Evolutionary conservation across 2,888 invertebrate species (phyloP).

Genomic region (Artemia sinica): DNA sequence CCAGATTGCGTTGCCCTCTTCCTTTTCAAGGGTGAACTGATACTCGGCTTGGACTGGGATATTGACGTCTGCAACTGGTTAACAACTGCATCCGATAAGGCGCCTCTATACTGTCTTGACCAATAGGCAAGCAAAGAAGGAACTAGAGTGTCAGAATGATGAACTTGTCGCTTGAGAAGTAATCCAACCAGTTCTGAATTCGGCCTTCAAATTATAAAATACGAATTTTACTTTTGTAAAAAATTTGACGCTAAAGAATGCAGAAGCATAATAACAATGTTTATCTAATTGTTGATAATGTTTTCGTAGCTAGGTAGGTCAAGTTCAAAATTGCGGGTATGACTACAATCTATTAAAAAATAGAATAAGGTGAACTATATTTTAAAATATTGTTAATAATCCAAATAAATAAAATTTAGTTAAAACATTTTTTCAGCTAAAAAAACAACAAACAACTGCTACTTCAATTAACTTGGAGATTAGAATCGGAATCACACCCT

Average conservation of each 20-base stretch:
- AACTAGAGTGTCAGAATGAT: constrained; percentile 64
- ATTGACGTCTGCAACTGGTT: constrained; percentile 30
- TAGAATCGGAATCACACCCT: too few relatives aligned
- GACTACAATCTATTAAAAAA: too few relatives aligned
- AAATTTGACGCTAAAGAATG: neutral
- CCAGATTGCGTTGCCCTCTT: constrained; percentile 18
- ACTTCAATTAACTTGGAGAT: too few relatives aligned
- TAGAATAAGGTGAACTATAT: too few relatives aligned
- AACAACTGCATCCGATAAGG: constrained; percentile 35
- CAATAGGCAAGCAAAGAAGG: constrained; percentile 79
- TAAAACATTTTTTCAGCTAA: too few relatives aligned
- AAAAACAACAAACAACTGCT: too few relatives aligned
- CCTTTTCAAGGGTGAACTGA: constrained; percentile 20
- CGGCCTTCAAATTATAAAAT: constrained; percentile 39
- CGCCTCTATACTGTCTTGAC: constrained; percentile 70
- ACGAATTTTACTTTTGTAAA: constrained; percentile 18
- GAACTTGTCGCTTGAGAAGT: constrained; percentile 55
- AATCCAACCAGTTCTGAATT: constrained; percentile 67
- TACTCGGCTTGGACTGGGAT: constrained; percentile 3
- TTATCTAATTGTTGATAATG: neutral
- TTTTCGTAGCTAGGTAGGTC: constrained; percentile 14
- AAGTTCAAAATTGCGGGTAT: too few relatives aligned
- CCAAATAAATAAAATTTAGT: too few relatives aligned
- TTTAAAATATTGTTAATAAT: too few relatives aligned
- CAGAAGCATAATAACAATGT: neutral